Evolutionary conservation across 2,797 vertebrate species (phyloP), one percentile per base, ranked within the genome.

Genomic region (Sternotherus odoratus): DNA sequence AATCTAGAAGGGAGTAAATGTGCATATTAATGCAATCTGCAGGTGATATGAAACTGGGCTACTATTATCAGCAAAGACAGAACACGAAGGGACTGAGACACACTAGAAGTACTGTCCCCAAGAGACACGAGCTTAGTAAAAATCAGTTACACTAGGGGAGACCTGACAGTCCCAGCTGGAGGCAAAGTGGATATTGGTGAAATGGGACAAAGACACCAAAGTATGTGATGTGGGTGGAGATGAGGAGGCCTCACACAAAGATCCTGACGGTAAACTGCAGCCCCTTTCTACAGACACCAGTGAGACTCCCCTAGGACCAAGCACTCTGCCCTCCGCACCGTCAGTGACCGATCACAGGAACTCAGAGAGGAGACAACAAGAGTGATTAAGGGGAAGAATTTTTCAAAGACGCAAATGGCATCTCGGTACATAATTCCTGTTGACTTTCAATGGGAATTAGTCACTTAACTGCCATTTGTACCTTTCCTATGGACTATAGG

Each of bases 391-490:
- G 95, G 86, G 79, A 88, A 95, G 86, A 92, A 95, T 87, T 92
- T 97, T 91, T 94, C 86, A 85, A 86, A 91, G 19, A 93, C 95
- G 96, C n/a, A 94, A 96, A 91, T 43, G 83, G 90, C 88, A 93
- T 87, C 81, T 95, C 94, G 95, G 85, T 94, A 91, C 72, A 92
- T 97, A 95, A 96, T 95, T 96, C 93, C 92, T 86, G 94, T 94
- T 95, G 95, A 94, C 96, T 91, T 81, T 89, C 88, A 91, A 74
- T 49, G 57, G 63, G 51, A 81, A 95, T 81, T 94, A 97, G 96
- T 92, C 63, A 92, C 66, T 79, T 51, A 85, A 69, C 46, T 7
- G 46, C 46, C 46, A 48, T 48, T 84, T 82, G 24, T 92, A 80
- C 81, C 91, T 93, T 91, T 3, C 95, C 39, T 83, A 84, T 89